Conservation (phyloP, 1,140 invertebrate species). For the Subanguina moxae region DNA sequence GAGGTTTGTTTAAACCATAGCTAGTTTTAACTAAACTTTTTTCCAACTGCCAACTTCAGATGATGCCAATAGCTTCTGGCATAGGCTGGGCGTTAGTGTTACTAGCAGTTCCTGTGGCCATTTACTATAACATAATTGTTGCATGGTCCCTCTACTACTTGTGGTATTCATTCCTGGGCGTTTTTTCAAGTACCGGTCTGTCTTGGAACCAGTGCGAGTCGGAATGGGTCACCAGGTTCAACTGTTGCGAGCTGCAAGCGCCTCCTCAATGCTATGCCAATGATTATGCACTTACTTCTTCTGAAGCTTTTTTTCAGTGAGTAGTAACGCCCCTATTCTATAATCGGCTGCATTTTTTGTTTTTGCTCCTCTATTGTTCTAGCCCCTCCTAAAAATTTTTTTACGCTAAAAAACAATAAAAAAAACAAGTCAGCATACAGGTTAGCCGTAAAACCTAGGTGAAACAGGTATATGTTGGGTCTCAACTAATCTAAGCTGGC, state of each 20-base stretch:
- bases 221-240: slow-evolving; percentile 45
- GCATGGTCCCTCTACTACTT: slow-evolving; percentile 62
- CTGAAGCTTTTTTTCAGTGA: slow-evolving; percentile 57
- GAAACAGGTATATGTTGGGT: no score
- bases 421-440: no score
- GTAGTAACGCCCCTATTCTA: background rate
- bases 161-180: slow-evolving; percentile 52
- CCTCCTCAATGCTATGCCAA: slow-evolving; percentile 32
- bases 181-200: slow-evolving; percentile 35
- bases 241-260: slow-evolving; percentile 50
- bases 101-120: slow-evolving; percentile 59
- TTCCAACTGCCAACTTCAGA: slow-evolving; percentile 42
- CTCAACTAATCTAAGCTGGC: no score
- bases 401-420: no score
- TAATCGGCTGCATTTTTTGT: no score
- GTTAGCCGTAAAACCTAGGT: no score
- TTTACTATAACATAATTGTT: slow-evolving; percentile 63
- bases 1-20: slow-evolving; percentile 12
- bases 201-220: slow-evolving; percentile 42
- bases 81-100: slow-evolving; percentile 63
- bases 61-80: slow-evolving; percentile 60
- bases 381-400: no score
- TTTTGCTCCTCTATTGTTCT: no score
- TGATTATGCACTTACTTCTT: slow-evolving; percentile 42
- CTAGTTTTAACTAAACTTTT: slow-evolving; percentile 41